Percentiles rank a stretch among this genome's conserved stretches.
phyloP scores from a whole-genome alignment of 1,140 invertebrate genomes.

The Streblospio benedicti region DNA sequence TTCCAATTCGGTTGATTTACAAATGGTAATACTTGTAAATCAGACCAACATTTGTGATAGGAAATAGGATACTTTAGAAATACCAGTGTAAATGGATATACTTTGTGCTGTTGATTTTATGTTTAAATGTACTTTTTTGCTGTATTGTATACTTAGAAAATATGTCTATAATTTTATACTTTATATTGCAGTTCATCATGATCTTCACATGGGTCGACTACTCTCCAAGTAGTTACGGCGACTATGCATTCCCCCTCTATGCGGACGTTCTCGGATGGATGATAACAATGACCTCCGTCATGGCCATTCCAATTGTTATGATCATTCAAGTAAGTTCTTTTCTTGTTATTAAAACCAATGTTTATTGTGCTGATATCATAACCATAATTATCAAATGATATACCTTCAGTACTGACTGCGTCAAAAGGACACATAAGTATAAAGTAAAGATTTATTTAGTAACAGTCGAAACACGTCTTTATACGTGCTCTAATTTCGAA shows the following conservation, averaged over 20 bases:
- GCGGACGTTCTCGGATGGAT: slow-evolving; percentile 24
- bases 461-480: too few species aligned
- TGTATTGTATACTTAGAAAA: background rate
- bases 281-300: slow-evolving; percentile 27
- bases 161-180: background rate
- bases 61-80: background rate
- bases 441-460: too few species aligned
- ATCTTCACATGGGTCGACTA: slow-evolving; percentile 16
- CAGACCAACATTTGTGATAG: background rate
- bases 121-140: background rate
- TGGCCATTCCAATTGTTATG: slow-evolving; percentile 26
- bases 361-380: too few species aligned
- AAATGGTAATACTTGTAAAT: background rate
- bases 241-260: slow-evolving; percentile 24
- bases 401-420: too few species aligned
- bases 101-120: background rate
- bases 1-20: background rate
- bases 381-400: too few species aligned
- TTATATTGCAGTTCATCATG: slow-evolving; percentile 17
- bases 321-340: too few species aligned
- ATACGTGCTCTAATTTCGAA: too few species aligned
- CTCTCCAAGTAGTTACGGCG: slow-evolving; percentile 10
- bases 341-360: too few species aligned
- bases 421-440: too few species aligned
- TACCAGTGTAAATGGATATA: background rate